These are phyloP conservation scores for Chlamydotis undulata DNA, from an alignment of 2,113 vertebrate genomes.

Conservation along the genomic window DNA sequence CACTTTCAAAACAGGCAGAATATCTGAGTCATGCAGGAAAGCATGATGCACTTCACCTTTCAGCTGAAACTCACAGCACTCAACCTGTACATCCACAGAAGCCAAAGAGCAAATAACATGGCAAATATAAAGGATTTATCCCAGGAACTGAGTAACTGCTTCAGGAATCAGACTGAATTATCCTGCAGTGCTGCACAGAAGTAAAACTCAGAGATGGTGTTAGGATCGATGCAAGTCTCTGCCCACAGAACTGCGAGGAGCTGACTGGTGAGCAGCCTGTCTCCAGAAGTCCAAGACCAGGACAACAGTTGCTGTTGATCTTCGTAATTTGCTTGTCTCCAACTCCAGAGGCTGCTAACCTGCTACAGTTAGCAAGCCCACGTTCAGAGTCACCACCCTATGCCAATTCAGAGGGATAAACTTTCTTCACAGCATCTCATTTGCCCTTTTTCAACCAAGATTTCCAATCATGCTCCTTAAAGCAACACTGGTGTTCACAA, in stretches of 20 bases:
- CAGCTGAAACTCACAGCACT: background rate
- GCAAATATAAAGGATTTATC: background rate
- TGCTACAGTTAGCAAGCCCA: background rate
- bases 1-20: constrained; percentile 30
- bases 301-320: background rate
- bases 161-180: background rate
- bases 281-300: background rate
- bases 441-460: background rate
- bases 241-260: background rate
- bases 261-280: background rate
- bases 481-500: background rate
- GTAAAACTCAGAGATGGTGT: background rate
- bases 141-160: background rate
- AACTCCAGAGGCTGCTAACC: background rate
- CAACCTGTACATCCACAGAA: background rate
- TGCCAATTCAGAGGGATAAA: background rate
- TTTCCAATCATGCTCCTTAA: background rate
- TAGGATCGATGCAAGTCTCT: background rate
- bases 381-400: fast-evolving
- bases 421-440: background rate
- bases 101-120: background rate
- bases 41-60: constrained; percentile 2
- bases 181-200: background rate
- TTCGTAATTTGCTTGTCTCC: background rate
- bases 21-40: constrained; percentile 52